Evolutionary conservation across 2,888 invertebrate genomes (phyloP).

Genomic region (Dinocampus coccinellae): DNA sequence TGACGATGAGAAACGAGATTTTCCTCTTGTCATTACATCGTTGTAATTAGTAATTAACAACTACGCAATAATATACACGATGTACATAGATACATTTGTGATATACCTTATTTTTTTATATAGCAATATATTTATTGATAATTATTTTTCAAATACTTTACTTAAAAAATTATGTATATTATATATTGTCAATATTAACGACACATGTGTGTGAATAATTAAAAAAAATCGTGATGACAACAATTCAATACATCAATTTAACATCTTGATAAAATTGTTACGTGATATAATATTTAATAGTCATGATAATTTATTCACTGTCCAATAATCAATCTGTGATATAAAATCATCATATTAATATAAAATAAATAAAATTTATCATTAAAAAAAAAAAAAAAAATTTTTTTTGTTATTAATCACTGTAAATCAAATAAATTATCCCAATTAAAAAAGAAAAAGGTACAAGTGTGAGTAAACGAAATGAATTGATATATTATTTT

Average conservation of each 20-base stretch:
- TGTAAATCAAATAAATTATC: background rate
- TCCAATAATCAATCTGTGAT: background rate
- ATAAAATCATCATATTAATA: background rate
- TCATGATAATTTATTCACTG: background rate
- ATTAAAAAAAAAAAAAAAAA: too few relatives aligned
- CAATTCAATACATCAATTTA: background rate
- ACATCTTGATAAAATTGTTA: background rate
- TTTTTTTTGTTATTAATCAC: too few relatives aligned
- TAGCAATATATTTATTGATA: background rate
- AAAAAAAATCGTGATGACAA: background rate
- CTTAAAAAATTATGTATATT: too few relatives aligned
- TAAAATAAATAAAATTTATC: too few relatives aligned
- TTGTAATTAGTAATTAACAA: constrained; percentile 36
- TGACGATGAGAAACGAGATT: background rate
- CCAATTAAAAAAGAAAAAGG: background rate
- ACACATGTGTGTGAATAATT: too few relatives aligned
- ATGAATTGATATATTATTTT: background rate
- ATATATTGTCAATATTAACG: too few relatives aligned
- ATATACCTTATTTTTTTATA: background rate
- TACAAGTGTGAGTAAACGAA: background rate
- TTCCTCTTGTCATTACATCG: background rate
- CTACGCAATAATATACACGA: constrained; percentile 37
- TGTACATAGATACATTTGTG: background rate
- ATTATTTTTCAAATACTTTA: background rate
- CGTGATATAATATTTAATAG: constrained; percentile 23